Evolutionary conservation across 2,888 invertebrate species (phyloP).

Genomic region (Nymphalis c-album): DNA sequence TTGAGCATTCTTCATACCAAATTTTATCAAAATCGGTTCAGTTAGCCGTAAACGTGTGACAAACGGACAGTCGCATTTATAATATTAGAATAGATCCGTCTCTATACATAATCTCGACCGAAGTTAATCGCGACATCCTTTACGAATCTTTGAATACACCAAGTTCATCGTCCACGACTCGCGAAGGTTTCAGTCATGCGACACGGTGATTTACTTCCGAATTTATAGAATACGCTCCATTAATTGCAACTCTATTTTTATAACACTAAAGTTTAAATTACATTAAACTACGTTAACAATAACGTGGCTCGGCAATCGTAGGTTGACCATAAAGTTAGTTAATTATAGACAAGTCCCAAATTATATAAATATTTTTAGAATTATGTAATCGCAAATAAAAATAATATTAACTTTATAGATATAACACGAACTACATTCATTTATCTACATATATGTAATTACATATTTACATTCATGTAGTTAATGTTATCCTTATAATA

Average conservation of each 20-base stretch:
- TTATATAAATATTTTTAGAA: not conserved
- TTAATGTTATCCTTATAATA: too few species aligned
- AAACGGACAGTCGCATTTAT: not conserved
- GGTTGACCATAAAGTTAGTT: not conserved
- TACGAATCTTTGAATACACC: slow-evolving; percentile 10
- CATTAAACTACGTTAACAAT: not conserved
- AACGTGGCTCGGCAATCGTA: not conserved
- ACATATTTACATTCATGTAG: too few species aligned
- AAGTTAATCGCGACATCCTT: slow-evolving; percentile 6
- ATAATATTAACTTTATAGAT: too few species aligned
- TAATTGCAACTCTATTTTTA: slow-evolving; percentile 3
- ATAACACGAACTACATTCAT: too few species aligned
- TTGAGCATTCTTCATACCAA: too few species aligned
- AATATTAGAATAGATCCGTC: too few species aligned
- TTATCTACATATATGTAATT: too few species aligned
- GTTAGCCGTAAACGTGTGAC: too few species aligned
- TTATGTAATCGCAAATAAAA: too few species aligned
- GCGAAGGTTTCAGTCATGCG: slow-evolving; percentile 19
- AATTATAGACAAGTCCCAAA: not conserved
- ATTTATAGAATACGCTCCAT: not conserved
- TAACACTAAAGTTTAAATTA: not conserved
- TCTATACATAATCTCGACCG: not conserved
- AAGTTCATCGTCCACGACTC: slow-evolving; percentile 34
- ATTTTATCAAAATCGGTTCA: too few species aligned
- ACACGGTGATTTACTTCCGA: slow-evolving; percentile 28